Evolutionary conservation across 92 coral and sea anemone genomes (phyloP).

Genomic region (Anthopleura xanthogrammica): DNA sequence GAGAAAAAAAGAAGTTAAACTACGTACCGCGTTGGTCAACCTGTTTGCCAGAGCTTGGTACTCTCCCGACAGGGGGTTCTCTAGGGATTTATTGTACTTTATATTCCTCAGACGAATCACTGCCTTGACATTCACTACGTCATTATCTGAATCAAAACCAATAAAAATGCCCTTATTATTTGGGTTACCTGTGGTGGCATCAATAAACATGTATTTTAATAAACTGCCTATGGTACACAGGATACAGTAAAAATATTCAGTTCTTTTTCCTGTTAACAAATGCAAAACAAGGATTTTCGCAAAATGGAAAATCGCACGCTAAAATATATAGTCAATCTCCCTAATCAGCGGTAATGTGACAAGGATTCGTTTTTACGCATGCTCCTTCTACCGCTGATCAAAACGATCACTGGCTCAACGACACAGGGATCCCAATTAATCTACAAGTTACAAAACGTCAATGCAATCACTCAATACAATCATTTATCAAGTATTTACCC

Average conservation of each 20-base stretch:
- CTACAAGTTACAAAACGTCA: no score
- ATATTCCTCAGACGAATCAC: slow-evolving; percentile 27
- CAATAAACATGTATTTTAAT: background rate
- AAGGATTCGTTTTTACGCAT: no score
- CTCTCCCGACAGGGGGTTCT: slow-evolving; percentile 33
- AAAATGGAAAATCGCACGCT: no score
- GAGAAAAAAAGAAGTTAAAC: background rate
- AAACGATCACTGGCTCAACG: background rate
- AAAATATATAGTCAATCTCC: no score
- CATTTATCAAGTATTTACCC: slow-evolving; percentile 19
- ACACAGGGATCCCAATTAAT: background rate
- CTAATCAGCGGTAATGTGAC: no score
- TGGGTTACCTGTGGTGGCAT: background rate
- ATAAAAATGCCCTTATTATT: background rate
- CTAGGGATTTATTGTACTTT: slow-evolving; percentile 24
- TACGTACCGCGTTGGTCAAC: slow-evolving; percentile 29
- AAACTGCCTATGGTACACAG: background rate
- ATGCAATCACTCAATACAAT: background rate
- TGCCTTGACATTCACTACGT: slow-evolving; percentile 17
- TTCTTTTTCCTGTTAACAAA: background rate
- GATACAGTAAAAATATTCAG: background rate
- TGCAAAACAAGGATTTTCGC: no score
- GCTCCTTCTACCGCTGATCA: background rate
- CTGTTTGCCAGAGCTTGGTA: slow-evolving; percentile 14
- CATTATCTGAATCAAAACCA: background rate